Conservation (phyloP, 2,113 vertebrate genomes). For the Uropsilus gracilis region DNA sequence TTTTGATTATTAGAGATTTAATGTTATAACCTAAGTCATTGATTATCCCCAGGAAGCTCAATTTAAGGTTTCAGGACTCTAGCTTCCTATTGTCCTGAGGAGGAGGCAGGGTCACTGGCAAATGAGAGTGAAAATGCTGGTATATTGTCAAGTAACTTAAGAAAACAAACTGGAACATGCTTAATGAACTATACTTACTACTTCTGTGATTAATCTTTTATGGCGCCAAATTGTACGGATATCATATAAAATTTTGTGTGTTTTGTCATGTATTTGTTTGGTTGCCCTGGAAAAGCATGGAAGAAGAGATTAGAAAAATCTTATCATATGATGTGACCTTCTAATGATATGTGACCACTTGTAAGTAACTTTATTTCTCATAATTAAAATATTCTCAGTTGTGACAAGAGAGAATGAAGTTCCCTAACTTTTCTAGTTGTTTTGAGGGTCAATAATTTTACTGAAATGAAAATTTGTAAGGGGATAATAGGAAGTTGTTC, state of each 20-base stretch:
- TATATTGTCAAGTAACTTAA: too few species aligned
- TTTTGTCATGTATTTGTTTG: background rate
- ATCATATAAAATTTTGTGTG: background rate
- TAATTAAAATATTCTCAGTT: background rate
- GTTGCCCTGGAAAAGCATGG: background rate
- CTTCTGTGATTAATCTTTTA: background rate
- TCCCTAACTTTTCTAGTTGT: background rate
- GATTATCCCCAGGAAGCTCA: background rate
- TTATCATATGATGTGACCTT: background rate
- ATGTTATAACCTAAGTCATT: background rate
- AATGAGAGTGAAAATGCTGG: rapidly evolving
- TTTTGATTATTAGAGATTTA: background rate
- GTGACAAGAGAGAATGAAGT: background rate
- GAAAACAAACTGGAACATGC: background rate
- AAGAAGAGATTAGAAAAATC: background rate
- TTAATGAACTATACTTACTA: background rate
- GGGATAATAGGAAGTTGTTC: background rate
- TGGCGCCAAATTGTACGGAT: background rate
- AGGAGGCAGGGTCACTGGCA: background rate
- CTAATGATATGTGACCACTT: background rate
- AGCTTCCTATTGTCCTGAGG: background rate
- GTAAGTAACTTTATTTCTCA: background rate
- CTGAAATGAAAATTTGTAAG: background rate
- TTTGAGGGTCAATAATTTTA: background rate
- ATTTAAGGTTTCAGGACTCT: too few species aligned